Evolutionary conservation across 2,113 vertebrate species (phyloP), one percentile per base, ranked within the genome.

Genomic region (Aegithalos caudatus): DNA sequence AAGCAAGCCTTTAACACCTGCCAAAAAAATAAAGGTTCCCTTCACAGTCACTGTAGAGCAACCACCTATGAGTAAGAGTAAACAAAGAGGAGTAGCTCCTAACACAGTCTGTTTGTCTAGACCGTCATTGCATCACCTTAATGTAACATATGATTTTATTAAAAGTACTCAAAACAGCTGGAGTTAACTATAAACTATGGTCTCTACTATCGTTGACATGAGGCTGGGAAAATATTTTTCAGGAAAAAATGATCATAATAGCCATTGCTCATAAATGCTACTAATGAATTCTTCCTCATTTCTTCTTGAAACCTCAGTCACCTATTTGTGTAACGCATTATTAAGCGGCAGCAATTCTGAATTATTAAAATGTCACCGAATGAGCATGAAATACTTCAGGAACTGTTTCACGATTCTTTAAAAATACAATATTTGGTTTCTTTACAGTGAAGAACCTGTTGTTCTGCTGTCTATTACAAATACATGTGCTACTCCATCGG

Each of bases 261-360:
- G 81, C 23, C 35, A 77, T 77, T 88, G 74, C 80, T 87, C 80
- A 90, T 66, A 80, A 91, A 64, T 25, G n/a, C 87, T 66, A 90
- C 66, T 79, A 82, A 88, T 88, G n/a, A 69, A 51, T n/a, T 84
- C 88, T 96, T 96, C 89, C 95, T 96, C 91, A 74, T 97, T 97
- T 93, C 82, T 92, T 84, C 72, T 31, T 33, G 42, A 69, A 74
- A 17, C 33, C 86, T 94, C 90, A 95, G 94, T 20, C 82, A 81
- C 25, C 53, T 70, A 81, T 86, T 95, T 86, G 15, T 88, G 82
- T 42, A 90, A 91, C 33, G 1, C 37, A 51, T 90, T 61, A 96
- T 78, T 95, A 96, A 57, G 42, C 0, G 5, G 25, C 15, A 92
- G 61, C 44, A 88, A 86, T 35, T 86, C 72, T 33, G 76, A 88